These are phyloP conservation scores for Papilio machaon DNA, from an alignment of 1,140 invertebrate genomes.

Conservation along the genomic window DNA sequence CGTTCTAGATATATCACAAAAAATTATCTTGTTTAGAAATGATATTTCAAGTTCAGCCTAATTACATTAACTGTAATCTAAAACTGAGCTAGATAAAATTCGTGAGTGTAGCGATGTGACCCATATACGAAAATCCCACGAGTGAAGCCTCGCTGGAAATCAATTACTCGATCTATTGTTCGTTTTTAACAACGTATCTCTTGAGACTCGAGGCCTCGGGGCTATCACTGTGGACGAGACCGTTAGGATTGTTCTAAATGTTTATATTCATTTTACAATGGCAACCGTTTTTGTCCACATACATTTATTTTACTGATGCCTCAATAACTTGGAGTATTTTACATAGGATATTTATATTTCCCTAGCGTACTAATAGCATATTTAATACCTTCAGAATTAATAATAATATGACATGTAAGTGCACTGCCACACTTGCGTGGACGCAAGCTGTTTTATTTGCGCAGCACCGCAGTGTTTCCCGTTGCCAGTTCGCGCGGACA, in stretches of 20 bases:
- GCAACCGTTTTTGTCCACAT: neutral
- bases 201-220: conserved; percentile 17
- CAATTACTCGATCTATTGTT: conserved; percentile 31
- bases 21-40: neutral
- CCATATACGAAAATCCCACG: conserved; percentile 33
- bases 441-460: conserved; percentile 31
- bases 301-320: neutral
- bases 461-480: conserved; percentile 5
- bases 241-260: conserved; percentile 9
- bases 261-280: neutral
- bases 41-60: neutral
- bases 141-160: conserved; percentile 29
- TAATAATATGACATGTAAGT: neutral
- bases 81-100: neutral
- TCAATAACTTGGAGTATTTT: neutral
- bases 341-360: too few relatives aligned
- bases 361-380: too few relatives aligned
- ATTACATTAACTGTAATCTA: neutral
- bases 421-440: conserved; percentile 14
- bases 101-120: neutral
- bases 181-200: conserved; percentile 22
- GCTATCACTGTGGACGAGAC: conserved; percentile 9
- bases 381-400: too few relatives aligned
- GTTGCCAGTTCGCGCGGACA: conserved; percentile 40
- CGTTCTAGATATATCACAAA: neutral